Evolutionary conservation across 1,140 invertebrate genomes (phyloP).

Genomic region (Lepidurus apus): DNA sequence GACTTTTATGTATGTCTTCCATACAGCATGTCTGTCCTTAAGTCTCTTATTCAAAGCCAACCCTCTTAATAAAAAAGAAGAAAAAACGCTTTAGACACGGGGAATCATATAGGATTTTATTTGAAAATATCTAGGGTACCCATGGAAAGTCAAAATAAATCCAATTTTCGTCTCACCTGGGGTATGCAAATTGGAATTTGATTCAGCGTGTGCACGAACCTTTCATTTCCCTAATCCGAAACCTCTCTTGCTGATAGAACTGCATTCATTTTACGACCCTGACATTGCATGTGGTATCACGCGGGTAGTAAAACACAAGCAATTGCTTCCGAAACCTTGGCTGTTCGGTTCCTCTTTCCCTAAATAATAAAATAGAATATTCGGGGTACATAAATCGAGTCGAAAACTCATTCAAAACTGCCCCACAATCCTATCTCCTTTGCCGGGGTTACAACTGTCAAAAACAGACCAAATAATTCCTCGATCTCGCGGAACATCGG

Average conservation of each 20-base stretch:
- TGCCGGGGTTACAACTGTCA: neutral
- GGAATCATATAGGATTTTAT: neutral
- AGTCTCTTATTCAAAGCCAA: too few relatives aligned
- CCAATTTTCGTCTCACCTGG: neutral
- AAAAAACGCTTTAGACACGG: neutral
- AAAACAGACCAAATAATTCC: neutral
- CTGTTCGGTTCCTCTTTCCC: neutral
- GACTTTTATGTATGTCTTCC: too few relatives aligned
- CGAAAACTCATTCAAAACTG: neutral
- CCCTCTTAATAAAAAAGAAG: too few relatives aligned
- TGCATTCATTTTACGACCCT: neutral
- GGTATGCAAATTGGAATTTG: neutral
- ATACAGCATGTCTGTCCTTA: too few relatives aligned
- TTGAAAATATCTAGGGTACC: neutral
- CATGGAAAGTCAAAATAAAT: neutral
- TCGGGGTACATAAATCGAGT: too few relatives aligned
- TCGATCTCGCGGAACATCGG: too few relatives aligned
- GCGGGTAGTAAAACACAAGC: neutral
- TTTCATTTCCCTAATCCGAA: neutral
- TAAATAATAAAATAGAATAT: too few relatives aligned
- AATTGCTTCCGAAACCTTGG: neutral
- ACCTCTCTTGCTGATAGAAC: constrained; percentile 4
- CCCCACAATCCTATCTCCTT: neutral
- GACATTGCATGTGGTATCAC: constrained; percentile 24
- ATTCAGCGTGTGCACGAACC: neutral